Base-by-base conservation (phyloP, 2,888 invertebrate genomes). In the Agriotes lineatus region DNA sequence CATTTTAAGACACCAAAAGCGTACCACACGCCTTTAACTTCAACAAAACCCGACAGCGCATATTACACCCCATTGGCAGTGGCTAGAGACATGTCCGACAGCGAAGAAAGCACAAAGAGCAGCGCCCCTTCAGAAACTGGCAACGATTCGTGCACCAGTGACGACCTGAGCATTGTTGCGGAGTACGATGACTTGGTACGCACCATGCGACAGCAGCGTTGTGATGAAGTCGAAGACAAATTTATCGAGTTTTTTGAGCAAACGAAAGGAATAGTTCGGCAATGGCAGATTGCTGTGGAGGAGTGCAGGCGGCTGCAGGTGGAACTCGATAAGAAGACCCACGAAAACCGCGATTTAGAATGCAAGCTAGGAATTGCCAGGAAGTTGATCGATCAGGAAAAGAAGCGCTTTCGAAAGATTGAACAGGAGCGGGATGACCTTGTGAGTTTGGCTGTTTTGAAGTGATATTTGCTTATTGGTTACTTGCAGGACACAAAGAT, bases 301-400 rank as follows among this genome's bases (percentile, higher is more conserved):
- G 95, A 96, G 79, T 90, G 92, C n/a, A 86, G 87, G 42, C 87
- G 93, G 0, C 86, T 95, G 16, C 92, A 93, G 76, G 85, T 88
- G 0, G 89, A 91, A 76, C 82, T 95, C 20, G 91, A 93, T 70
- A 89, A 90, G 57, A 89, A 92, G 2, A 88, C 92, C 35, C 87
- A 89, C 16, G 92, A 93, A 50, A 90, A 92, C 66, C 88, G 90
- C 3, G 91, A 92, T 76, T 87, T 94, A 77, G 94, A 96, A 77
- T 90, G 91, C 2, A 94, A 95, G 81, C 87, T 96, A 70, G 91
- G 91, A 74, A 92, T 93, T 82, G 94, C 94, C 0, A 87, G 96
- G 62, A 91, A 91, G 75, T 86, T 96, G 39, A 85, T 96, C 0
- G 96, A 96, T 76, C 89, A 91, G 69, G 96, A 96, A 79, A 93